Evolutionary conservation across 37 sponge, comb jelly and placozoan species (phyloP), one percentile per base, ranked within the genome.

Genomic region (Sycon ciliatum): DNA sequence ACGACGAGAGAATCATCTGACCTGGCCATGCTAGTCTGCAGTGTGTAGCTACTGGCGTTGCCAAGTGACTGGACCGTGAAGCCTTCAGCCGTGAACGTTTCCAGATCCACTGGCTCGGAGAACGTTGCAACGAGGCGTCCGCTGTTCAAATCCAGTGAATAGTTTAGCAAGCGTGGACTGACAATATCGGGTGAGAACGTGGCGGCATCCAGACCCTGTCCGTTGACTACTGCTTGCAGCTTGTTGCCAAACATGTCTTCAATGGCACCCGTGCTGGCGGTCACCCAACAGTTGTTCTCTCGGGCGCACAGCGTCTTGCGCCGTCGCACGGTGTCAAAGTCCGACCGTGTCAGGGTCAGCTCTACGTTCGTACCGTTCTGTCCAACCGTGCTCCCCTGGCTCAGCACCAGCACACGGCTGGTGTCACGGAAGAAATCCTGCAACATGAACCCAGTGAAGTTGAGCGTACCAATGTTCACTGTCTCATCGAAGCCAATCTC

Each of bases 31-130:
- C n/a, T n/a, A n/a, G n/a, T n/a, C n/a, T n/a, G n/a, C n/a, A n/a
- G n/a, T n/a, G n/a, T n/a, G n/a, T n/a, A n/a, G n/a, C n/a, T n/a
- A n/a, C n/a, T n/a, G n/a, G n/a, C n/a, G n/a, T n/a, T n/a, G n/a
- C n/a, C n/a, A n/a, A n/a, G n/a, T n/a, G 11, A 9, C 26, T 60
- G 63, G 9, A 60, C 9, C 9, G 63, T 60, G 63, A 60, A 60
- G 16, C 26, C 16, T 23, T 9, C 7, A 11, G 16, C 11, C 9
- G 9, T 60, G 11, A 60, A 22, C 24, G 63, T 30, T 11, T 81
- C 46, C 13, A 82, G 74, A 1, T 83, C 56, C 22, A 87, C 57
- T 55, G 93, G 93, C 35, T 92, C 93, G 73, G 34, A 76, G 71
- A 92, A 92, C 1, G 67, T 11, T 3, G 87, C 30, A 4, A 30